Base-by-base conservation (phyloP, 2,888 invertebrate species). In the Phania funesta region DNA sequence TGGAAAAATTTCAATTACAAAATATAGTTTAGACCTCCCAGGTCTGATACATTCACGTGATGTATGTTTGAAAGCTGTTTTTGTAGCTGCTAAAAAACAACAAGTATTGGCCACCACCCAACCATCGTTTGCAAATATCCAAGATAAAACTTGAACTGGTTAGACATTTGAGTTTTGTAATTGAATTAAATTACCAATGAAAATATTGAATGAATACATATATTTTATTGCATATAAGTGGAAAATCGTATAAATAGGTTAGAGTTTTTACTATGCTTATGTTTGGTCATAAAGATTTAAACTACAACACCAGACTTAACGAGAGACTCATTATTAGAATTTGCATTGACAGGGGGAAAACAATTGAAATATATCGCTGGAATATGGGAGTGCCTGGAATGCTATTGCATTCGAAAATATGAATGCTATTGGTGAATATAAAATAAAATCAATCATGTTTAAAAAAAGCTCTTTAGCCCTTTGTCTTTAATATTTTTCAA, bases 141-240 rank as follows among this genome's bases (percentile, higher is more conserved):
- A 35, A 68, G 73, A 77, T 77, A 81, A 70, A 76, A 81, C 81
- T 77, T 62, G 73, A 81, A 77, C 65, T 70, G 64, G 46, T 82
- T 70, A 74, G 77, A 78, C 62, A 56, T 77, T 77, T 77, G 56
- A 81, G 74, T 82, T 74, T 73, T 80, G 71, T 76, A 80, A 80
- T 80, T 80, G 76, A 76, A 80, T 80, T 80, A 54, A 71, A 52
- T 80, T 76, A 52, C 58, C 29, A 58, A 60, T 67, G 58, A 58
- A 65, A 52, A 58, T 44, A 46, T 29, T 74, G 74, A 80, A 35
- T 46, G 26, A 60, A 60, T 71, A 62, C 29, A 60, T 60, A 44
- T 76, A 52, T 76, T 67, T 41, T 48, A 38, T 58, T 65, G 56
- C 38, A 65, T 75, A 62, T 35, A 56, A 44, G 41, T 38, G 24